Evolutionary conservation across 1,140 invertebrate genomes (phyloP).

Genomic region (Sminthurinus signatus): DNA sequence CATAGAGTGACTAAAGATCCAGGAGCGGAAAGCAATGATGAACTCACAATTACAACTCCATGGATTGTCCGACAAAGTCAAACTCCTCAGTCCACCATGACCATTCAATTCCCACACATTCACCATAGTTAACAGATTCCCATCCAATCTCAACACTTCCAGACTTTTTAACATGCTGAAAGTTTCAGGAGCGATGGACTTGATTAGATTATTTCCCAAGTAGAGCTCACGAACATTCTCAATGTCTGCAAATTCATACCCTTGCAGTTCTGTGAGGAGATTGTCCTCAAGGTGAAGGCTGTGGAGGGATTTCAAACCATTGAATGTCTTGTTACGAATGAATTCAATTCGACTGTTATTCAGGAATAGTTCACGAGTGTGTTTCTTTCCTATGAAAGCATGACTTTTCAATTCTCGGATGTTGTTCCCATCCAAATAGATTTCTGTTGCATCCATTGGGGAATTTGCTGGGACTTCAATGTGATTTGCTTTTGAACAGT

Average conservation of each 20-base stretch:
- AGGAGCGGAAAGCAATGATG: slow-evolving; percentile 32
- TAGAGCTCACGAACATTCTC: slow-evolving; percentile 72
- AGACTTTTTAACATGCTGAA: slow-evolving; percentile 67
- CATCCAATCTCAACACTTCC: slow-evolving; percentile 73
- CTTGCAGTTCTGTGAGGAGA: slow-evolving; percentile 66
- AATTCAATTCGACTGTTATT: slow-evolving; percentile 76
- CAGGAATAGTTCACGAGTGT: slow-evolving; percentile 76
- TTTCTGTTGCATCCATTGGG: slow-evolving; percentile 90
- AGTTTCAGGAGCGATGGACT: slow-evolving; percentile 69
- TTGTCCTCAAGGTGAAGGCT: slow-evolving; percentile 80
- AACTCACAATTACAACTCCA: slow-evolving; percentile 89
- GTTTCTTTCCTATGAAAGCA: slow-evolving; percentile 84
- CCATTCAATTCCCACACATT: slow-evolving; percentile 73
- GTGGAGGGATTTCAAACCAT: slow-evolving; percentile 72
- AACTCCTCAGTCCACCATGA: slow-evolving; percentile 55
- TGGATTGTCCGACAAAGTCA: slow-evolving; percentile 57
- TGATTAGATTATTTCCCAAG: slow-evolving; percentile 77
- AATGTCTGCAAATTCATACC: slow-evolving; percentile 82
- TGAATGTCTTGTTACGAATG: slow-evolving; percentile 87
- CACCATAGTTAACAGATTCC: slow-evolving; percentile 65
- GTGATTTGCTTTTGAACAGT: slow-evolving; percentile 48
- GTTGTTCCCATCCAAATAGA: slow-evolving; percentile 85
- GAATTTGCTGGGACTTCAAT: slow-evolving; percentile 73
- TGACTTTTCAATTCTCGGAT: slow-evolving; percentile 70
- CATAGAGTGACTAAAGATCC: slow-evolving; percentile 11